Evolutionary conservation across 1,140 invertebrate genomes (phyloP), one percentile per base, ranked within the genome.

Genomic region (Pollicipes pollicipes): DNA sequence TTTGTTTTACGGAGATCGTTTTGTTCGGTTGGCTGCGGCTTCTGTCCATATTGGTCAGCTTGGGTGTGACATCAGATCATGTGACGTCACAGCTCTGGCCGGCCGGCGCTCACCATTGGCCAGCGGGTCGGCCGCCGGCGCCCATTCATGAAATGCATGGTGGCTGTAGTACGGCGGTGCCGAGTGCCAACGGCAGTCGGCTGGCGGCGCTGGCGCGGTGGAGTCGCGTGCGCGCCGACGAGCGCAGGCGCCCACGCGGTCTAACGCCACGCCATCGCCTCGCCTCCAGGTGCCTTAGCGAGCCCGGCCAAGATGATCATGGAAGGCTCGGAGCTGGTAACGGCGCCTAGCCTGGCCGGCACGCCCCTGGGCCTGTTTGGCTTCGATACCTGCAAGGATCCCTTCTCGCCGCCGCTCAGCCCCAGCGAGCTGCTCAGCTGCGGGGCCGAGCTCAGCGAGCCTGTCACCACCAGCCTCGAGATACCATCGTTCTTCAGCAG

Each of bases 391-490:
- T 74, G 80, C 71, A 80, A 80, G 24, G 45, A 21, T 21, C 45
- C 13, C 2, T 21, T 58, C 13, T 58, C 45, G 21, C 45, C 45
- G 45, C 45, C 45, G 13, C 13, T 2, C 45, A 58, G 45, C 45
- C 45, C 45, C 2, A 21, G 45, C 13, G 2, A 6, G 10, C 45
- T 58, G 6, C 6, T 21, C 45, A 58, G 45, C 45, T 21, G 13
- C 45, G 32, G 32, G 4, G 16, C 32, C 32, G 45, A 58, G 13
- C 45, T 58, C 13, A 21, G 24, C 74, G 80, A 79, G 66, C 80
- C 79, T 58, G 78, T 79, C 26, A 80, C 79, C 64, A 78, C 78
- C 72, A 77, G 74, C 69, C 79, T 79, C 71, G 78, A 80, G 75
- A 70, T 76, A 16, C 67, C 75, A 17, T 73, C 78, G 69, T 79